Evolutionary conservation across 2,888 invertebrate species (phyloP).

Genomic region (Nezara viridula): DNA sequence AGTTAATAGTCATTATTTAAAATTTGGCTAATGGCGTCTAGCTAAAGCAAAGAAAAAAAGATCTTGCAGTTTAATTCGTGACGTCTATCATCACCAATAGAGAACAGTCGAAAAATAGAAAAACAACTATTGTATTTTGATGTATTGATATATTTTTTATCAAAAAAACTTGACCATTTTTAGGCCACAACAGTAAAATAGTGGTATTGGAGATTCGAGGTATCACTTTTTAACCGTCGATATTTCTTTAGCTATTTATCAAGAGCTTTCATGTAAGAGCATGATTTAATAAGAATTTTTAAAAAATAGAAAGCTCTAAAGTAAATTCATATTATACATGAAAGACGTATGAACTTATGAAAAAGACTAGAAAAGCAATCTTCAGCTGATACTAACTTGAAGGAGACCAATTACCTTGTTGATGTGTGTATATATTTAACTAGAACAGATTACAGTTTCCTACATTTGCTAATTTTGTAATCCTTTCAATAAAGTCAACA

Average conservation of each 20-base stretch:
- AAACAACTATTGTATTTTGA: too few species aligned
- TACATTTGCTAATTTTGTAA: neutral
- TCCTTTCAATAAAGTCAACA: neutral
- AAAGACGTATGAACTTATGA: neutral
- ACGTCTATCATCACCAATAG: too few species aligned
- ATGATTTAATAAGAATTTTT: neutral
- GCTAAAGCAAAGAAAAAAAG: too few species aligned
- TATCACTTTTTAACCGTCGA: neutral
- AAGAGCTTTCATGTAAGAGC: neutral
- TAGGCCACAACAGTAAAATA: too few species aligned
- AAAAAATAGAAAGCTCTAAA: neutral
- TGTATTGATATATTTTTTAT: too few species aligned
- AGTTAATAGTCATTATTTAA: too few species aligned
- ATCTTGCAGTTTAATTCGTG: too few species aligned
- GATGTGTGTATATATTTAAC: neutral
- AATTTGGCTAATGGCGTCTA: too few species aligned
- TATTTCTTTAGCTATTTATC: neutral
- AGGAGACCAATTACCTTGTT: conserved; percentile 2
- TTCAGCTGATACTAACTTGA: neutral
- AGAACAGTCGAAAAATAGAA: too few species aligned
- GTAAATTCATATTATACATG: neutral
- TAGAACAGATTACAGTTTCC: neutral
- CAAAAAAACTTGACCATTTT: too few species aligned
- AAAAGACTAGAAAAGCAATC: neutral
- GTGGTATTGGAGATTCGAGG: too few species aligned